Evolutionary conservation across 2,797 vertebrate genomes (phyloP).

Genomic region (Macroramphosus scolopax): DNA sequence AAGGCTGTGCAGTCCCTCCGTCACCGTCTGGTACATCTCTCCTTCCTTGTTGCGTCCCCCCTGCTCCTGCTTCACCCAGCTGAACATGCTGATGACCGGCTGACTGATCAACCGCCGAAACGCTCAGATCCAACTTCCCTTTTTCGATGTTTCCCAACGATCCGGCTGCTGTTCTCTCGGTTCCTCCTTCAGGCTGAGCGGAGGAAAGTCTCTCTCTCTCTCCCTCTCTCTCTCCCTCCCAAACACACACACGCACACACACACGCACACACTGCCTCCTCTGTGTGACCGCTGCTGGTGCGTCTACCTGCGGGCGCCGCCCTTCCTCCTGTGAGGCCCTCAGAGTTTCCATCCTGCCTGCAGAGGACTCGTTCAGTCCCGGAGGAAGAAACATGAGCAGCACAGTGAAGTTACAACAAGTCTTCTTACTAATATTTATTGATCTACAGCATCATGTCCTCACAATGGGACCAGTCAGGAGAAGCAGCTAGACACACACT

Average conservation of each 20-base stretch:
- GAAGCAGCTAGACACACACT: no score
- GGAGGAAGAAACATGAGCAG: not conserved
- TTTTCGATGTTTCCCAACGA: conserved; percentile 42
- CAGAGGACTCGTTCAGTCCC: no score
- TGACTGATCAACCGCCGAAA: not conserved
- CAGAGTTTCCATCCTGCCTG: no score
- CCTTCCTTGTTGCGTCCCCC: conserved; percentile 80
- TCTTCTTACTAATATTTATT: no score
- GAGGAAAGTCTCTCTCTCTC: not conserved
- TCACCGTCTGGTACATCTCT: conserved; percentile 91
- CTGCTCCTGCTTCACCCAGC: conserved; percentile 88
- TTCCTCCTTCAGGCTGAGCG: not conserved
- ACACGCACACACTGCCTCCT: conserved; percentile 21
- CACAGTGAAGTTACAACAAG: no score
- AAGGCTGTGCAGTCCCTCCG: conserved; percentile 87
- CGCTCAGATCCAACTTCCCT: conserved; percentile 40
- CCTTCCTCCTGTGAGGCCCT: conserved; percentile 39
- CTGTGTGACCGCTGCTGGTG: conserved; percentile 34
- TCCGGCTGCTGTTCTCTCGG: conserved; percentile 5
- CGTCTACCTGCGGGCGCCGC: conserved; percentile 54
- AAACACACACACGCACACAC: conserved; percentile 3
- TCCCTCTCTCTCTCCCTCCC: not conserved
- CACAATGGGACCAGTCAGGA: no score
- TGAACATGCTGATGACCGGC: conserved; percentile 82
- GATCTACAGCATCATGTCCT: no score